Evolutionary conservation across 2,797 vertebrate genomes (phyloP).

Genomic region (Lepilemur septentrionalis): DNA sequence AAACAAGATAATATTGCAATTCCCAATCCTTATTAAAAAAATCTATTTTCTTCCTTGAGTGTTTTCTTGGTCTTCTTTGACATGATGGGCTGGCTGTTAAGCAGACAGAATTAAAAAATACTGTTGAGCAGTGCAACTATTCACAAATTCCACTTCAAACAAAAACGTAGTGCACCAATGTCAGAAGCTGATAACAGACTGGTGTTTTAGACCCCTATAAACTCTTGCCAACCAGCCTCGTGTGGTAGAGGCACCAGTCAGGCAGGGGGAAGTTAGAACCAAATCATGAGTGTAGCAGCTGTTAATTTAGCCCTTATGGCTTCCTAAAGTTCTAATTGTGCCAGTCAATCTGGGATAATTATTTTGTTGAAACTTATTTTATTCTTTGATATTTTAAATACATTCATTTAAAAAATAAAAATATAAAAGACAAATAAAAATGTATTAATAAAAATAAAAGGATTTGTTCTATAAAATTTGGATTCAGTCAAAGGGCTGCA

Average conservation of each 20-base stretch:
- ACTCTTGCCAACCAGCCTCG: neutral
- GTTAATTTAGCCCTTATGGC: neutral
- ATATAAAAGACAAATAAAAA: neutral
- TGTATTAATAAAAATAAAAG: neutral
- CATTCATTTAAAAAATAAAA: neutral
- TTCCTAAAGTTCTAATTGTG: neutral
- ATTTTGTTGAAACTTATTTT: neutral
- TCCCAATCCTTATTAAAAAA: too few species aligned
- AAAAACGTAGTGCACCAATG: too few species aligned
- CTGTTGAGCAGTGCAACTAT: too few species aligned
- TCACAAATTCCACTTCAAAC: too few species aligned
- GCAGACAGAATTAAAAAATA: too few species aligned
- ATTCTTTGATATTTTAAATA: neutral
- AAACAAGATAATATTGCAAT: too few species aligned
- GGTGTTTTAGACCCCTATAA: neutral
- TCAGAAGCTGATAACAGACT: neutral
- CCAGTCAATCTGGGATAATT: neutral
- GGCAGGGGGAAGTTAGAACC: neutral
- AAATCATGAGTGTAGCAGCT: neutral
- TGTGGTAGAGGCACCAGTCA: neutral
- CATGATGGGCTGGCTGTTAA: too few species aligned
- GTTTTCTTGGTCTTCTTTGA: too few species aligned
- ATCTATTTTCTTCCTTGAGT: too few species aligned
- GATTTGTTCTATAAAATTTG: neutral
- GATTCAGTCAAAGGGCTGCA: neutral